Conservation (phyloP, 2,888 invertebrate genomes). For the Vesta saturnalis region DNA sequence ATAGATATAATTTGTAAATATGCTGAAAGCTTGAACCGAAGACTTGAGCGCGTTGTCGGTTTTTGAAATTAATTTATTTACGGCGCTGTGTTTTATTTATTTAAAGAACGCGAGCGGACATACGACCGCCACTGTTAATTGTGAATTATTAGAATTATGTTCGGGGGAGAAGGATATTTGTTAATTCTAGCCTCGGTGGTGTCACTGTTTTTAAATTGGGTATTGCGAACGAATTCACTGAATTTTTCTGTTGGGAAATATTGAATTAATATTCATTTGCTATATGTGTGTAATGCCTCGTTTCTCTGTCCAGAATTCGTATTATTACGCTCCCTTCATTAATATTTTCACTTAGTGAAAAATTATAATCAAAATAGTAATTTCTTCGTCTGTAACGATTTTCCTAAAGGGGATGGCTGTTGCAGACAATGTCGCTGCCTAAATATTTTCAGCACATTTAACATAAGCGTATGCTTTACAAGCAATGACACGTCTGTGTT, state of each 20-base stretch:
- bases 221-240: constrained; percentile 52
- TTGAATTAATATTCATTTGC: constrained; percentile 60
- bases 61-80: constrained; percentile 55
- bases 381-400: constrained; percentile 13
- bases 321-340: neutral
- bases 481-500: constrained; percentile 57
- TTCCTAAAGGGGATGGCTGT: constrained; percentile 43
- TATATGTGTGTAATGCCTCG: constrained; percentile 29
- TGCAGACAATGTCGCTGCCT: constrained; percentile 57
- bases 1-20: constrained; percentile 55
- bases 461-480: constrained; percentile 55
- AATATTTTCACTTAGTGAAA: constrained; percentile 2
- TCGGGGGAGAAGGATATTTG: constrained; percentile 54
- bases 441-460: constrained; percentile 61
- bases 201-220: constrained; percentile 47
- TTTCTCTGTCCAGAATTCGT: neutral
- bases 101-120: constrained; percentile 52
- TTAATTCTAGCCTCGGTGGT: constrained; percentile 45
- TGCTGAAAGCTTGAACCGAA: constrained; percentile 44
- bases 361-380: constrained; percentile 8
- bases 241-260: constrained; percentile 59
- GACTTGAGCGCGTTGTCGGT: constrained; percentile 50
- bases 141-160: constrained; percentile 59
- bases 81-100: constrained; percentile 54
- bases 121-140: constrained; percentile 52